These are phyloP conservation scores for Synodontis membranacea DNA, from an alignment of 2,113 vertebrate genomes.

Conservation along the genomic window DNA sequence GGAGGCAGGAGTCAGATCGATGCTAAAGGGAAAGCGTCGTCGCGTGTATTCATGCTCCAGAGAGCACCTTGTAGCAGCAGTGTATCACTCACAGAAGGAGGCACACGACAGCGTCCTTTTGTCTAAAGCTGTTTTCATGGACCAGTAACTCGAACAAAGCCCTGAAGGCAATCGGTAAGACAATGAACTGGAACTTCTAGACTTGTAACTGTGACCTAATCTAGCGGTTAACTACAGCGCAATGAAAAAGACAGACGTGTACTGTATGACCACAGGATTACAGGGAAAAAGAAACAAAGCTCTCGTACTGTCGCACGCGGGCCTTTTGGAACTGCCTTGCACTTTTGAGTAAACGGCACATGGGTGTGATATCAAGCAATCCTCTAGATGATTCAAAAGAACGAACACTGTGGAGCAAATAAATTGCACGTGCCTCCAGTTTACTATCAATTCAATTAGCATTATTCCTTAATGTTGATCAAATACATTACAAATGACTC, in stretches of 20 bases:
- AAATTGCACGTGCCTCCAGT: background rate
- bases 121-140: slow-evolving; percentile 48
- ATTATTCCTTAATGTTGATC: background rate
- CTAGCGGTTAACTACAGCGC: slow-evolving; percentile 1
- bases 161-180: slow-evolving; percentile 23
- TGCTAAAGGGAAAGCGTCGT: slow-evolving; percentile 39
- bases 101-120: slow-evolving; percentile 16
- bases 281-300: background rate
- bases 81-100: slow-evolving; percentile 20
- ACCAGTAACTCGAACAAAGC: slow-evolving; percentile 41
- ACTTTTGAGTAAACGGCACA: background rate
- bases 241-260: background rate
- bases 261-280: background rate
- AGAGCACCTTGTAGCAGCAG: background rate
- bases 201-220: slow-evolving; percentile 1
- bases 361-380: background rate
- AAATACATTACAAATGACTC: background rate
- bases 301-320: background rate
- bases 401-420: background rate
- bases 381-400: background rate
- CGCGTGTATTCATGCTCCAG: slow-evolving; percentile 37
- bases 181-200: slow-evolving; percentile 24
- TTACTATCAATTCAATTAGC: background rate
- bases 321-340: background rate
- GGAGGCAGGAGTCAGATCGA: slow-evolving; percentile 7